Evolutionary conservation across 2,113 vertebrate genomes (phyloP), one percentile per base, ranked within the genome.

Genomic region (Tragelaphus strepsiceros): DNA sequence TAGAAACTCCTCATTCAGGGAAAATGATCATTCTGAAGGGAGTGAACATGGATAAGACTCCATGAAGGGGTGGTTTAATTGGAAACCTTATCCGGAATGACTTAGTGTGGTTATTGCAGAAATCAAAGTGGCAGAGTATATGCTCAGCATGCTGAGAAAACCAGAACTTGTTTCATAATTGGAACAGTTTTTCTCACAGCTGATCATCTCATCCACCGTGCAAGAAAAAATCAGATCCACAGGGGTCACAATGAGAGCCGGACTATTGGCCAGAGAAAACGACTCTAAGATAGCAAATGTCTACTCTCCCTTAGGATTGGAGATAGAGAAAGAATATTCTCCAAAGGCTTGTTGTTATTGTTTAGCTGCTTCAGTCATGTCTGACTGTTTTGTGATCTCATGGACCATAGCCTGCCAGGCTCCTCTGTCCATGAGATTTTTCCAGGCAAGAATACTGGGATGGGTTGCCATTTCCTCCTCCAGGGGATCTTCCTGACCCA

Each of bases 271-370:
- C 85, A n/a, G 7, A 86, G 58, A 46, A 22, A 86, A 30, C 1
- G 0, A n/a, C 30, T 49, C 2, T 32, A 64, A 62, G 17, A 49
- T 3, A 8, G 85, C 28, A 30, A 13, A n/a, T 4, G 0, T 56
- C 11, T 17, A 49, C 16, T 32, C 28, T 32, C 12, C 30, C 28
- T 32, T 51, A n/a, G 28, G 59, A 49, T 3, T 49, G 81, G n/a
- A 83, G 0, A 1, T 83, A 39, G n/a, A 82, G 80, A 24, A 83
- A 22, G 81, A 56, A 56, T 56, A 39, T 16, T 56, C n/a, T 87
- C 7, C 26, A 32, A 32, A 62, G 43, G 17, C n/a, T 71, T 71
- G 17, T 21, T 71, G 67, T 15, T 62, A 13, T 35, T 71, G 64
- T 35, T 24, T 21, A 35, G n/a, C 1, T 71, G 64, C n/a, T 71